Conservation (phyloP, 2,797 vertebrate genomes). For the Onychomys torridus region DNA sequence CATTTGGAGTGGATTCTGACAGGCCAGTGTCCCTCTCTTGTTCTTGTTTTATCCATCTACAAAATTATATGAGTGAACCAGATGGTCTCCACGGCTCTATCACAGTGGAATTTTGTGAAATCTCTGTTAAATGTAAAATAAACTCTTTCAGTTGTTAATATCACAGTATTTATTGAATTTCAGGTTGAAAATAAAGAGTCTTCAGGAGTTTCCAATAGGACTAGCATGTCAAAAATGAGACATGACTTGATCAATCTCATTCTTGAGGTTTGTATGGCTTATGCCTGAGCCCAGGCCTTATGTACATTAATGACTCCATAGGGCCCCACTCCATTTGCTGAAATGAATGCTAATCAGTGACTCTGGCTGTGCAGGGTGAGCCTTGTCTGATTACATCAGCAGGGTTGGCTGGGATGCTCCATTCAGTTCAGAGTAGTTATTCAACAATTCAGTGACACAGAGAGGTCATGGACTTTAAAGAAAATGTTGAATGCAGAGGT, state of each 20-base stretch:
- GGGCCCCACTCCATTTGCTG: slow-evolving; percentile 11
- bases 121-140: not conserved
- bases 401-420: slow-evolving; percentile 50
- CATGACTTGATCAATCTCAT: not conserved
- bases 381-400: slow-evolving; percentile 73
- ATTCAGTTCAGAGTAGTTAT: slow-evolving; percentile 59
- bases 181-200: slow-evolving; percentile 35
- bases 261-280: not conserved
- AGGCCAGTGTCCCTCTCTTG: not conserved
- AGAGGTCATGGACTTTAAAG: slow-evolving; percentile 79
- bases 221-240: slow-evolving; percentile 37
- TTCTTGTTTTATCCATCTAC: not conserved
- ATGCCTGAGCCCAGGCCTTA: slow-evolving; percentile 12
- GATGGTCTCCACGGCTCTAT: not conserved
- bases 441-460: slow-evolving; percentile 73
- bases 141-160: not conserved
- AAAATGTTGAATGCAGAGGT: slow-evolving; percentile 12
- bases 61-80: not conserved
- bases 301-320: not conserved
- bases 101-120: slow-evolving; percentile 32
- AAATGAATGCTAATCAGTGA: slow-evolving; percentile 47
- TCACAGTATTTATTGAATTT: slow-evolving; percentile 11
- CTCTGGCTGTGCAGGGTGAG: slow-evolving; percentile 50
- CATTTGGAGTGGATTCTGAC: not conserved
- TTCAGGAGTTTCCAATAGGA: slow-evolving; percentile 19